phyloP scores from a whole-genome alignment of 2,113 vertebrate species.

The Toxotes chatareus region DNA sequence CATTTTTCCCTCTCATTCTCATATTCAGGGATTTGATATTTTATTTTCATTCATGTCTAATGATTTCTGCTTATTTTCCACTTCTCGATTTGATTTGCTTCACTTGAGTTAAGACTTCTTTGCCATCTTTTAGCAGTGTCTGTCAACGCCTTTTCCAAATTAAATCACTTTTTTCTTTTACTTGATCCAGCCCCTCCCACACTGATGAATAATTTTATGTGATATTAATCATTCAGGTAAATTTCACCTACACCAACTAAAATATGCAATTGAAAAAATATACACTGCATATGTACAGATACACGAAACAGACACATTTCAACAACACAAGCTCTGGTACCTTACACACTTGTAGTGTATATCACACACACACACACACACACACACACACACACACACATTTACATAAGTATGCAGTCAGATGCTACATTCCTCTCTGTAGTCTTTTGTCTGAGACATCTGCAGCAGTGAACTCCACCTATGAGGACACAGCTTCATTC shows the following conservation, averaged over 20 bases:
- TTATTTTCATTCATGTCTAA: conserved; percentile 41
- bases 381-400: background rate
- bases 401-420: background rate
- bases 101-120: conserved; percentile 7
- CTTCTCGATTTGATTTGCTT: conserved; percentile 33
- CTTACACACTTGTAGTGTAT: background rate
- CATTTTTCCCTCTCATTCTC: conserved; percentile 1
- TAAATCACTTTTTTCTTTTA: background rate
- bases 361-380: background rate
- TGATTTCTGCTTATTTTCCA: conserved; percentile 27
- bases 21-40: conserved; percentile 32
- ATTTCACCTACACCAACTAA: background rate
- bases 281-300: background rate
- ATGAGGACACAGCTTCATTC: conserved; percentile 8
- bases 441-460: conserved; percentile 11
- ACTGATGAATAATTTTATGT: background rate
- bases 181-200: background rate
- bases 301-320: no score
- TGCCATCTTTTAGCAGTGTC: background rate
- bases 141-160: conserved; percentile 6
- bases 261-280: background rate
- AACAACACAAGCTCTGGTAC: background rate
- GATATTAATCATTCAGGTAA: background rate
- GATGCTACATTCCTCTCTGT: background rate
- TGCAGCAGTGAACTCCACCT: conserved; percentile 27